These are phyloP conservation scores for Dendrolimus pini DNA, from an alignment of 2,888 invertebrate genomes.

Conservation along the genomic window DNA sequence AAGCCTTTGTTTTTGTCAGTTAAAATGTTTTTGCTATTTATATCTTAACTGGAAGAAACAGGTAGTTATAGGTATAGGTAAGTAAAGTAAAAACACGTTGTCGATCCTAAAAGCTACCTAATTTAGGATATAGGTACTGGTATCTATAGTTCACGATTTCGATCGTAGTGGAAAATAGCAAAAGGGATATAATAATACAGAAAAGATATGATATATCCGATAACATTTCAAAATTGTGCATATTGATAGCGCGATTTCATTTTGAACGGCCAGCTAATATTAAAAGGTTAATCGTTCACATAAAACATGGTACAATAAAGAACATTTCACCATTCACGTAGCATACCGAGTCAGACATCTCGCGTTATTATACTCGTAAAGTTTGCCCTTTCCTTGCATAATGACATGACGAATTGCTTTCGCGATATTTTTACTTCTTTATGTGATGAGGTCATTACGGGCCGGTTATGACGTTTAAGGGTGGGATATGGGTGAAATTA, in stretches of 20 bases:
- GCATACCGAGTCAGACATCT: slow-evolving; percentile 69
- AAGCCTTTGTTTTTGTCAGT: slow-evolving; percentile 24
- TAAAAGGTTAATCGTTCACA: slow-evolving; percentile 75
- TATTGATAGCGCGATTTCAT: slow-evolving; percentile 37
- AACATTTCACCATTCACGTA: slow-evolving; percentile 65
- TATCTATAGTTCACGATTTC: too few relatives aligned
- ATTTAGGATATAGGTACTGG: too few relatives aligned
- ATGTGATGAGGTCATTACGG: slow-evolving; percentile 65
- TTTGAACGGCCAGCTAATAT: slow-evolving; percentile 53
- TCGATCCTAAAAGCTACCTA: too few relatives aligned
- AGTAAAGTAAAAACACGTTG: too few relatives aligned
- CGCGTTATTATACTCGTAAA: slow-evolving; percentile 75
- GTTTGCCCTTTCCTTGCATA: slow-evolving; percentile 75
- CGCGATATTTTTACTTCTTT: slow-evolving; percentile 71
- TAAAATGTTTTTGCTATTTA: background rate
- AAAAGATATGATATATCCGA: too few relatives aligned
- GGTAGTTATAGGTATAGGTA: too few relatives aligned
- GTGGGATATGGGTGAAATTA: background rate
- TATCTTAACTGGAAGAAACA: background rate
- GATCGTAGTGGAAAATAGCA: too few relatives aligned
- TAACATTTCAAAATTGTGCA: background rate
- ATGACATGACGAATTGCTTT: slow-evolving; percentile 75
- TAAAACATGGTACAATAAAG: slow-evolving; percentile 73
- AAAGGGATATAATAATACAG: too few relatives aligned
- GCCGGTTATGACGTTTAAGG: slow-evolving; percentile 38